Conservation (phyloP, 2,797 vertebrate genomes). For the Pterois miles region DNA sequence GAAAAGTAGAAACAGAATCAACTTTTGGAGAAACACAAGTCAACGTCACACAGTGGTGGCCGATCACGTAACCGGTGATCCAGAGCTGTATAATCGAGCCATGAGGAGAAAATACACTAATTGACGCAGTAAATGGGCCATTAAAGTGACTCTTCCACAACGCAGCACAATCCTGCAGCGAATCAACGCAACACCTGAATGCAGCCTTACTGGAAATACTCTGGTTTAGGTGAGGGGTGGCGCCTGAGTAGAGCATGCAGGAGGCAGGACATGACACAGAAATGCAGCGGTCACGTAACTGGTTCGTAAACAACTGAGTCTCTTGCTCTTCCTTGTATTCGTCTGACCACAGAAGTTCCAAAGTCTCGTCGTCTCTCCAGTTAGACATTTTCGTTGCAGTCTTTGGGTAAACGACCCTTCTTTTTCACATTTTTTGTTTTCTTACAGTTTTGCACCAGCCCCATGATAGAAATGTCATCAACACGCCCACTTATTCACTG, state of each 20-base stretch:
- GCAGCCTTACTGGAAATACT: background rate
- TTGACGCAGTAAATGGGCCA: too few relatives aligned
- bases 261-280: background rate
- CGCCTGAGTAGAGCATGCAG: background rate
- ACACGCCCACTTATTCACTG: too few relatives aligned
- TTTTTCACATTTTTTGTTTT: background rate
- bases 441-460: background rate
- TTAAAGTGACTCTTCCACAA: too few relatives aligned
- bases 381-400: accelerated
- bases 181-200: too few relatives aligned
- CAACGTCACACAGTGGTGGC: too few relatives aligned
- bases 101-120: too few relatives aligned
- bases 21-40: too few relatives aligned
- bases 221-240: background rate
- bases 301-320: background rate
- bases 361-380: background rate
- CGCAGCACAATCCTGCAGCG: too few relatives aligned
- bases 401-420: background rate
- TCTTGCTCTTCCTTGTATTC: accelerated
- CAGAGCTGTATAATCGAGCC: too few relatives aligned
- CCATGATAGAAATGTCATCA: background rate
- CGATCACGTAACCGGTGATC: too few relatives aligned
- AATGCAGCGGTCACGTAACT: background rate
- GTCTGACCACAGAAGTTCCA: background rate
- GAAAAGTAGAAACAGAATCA: too few relatives aligned